Percentiles rank a stretch among this genome's conserved stretches.
These are phyloP conservation scores for Peribatodes rhomboidaria DNA, from an alignment of 2,888 invertebrate genomes.

Conservation along the genomic window DNA sequence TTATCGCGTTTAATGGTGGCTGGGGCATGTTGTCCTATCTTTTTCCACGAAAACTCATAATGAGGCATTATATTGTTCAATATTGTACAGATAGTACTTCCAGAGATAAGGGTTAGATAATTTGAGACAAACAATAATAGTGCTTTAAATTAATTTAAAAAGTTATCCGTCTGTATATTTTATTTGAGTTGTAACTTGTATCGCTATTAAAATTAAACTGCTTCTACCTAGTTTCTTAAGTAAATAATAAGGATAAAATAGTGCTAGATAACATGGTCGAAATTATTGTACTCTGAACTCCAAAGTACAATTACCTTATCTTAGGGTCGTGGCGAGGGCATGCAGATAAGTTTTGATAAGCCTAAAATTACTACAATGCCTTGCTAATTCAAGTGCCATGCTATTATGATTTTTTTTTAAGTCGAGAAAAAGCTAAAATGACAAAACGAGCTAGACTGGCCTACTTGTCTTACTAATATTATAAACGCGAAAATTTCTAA, in stretches of 20 bases:
- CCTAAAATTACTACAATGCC: not conserved
- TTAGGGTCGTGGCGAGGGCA: not conserved
- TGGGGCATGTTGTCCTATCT: not conserved
- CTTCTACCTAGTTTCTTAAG: constrained; percentile 5
- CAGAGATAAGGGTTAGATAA: not conserved
- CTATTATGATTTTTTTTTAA: not conserved
- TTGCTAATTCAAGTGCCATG: not conserved
- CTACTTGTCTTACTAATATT: no score
- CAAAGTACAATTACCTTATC: constrained; percentile 18
- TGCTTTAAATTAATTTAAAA: not conserved
- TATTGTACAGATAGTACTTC: not conserved
- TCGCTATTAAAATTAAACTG: constrained; percentile 1
- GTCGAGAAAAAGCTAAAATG: not conserved
- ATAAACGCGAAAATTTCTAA: no score
- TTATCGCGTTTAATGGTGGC: not conserved
- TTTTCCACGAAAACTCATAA: not conserved
- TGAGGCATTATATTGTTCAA: not conserved
- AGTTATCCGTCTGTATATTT: not conserved
- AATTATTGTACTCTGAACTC: not conserved
- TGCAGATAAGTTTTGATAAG: not conserved
- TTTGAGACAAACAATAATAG: no score
- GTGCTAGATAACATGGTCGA: not conserved
- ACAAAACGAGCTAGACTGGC: no score
- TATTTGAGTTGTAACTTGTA: not conserved
- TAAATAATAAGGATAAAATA: constrained; percentile 1